Base-by-base conservation (phyloP, 1,140 invertebrate genomes). In the Amyelois transitella region DNA sequence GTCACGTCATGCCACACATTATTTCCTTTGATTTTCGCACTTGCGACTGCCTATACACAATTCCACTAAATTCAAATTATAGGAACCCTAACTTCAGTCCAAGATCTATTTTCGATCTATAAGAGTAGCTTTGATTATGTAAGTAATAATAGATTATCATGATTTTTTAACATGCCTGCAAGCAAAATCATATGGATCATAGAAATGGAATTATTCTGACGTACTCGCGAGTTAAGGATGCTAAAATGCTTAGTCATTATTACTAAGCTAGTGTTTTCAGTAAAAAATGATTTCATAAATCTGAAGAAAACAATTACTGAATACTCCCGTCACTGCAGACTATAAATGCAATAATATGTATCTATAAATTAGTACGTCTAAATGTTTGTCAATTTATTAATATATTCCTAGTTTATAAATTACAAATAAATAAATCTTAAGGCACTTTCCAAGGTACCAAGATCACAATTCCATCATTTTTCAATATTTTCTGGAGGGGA, bases 391-490 rank as follows among this genome's bases (percentile, higher is more conserved):
- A 83, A 73, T 72, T 75, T 70, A 77, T 78, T 81, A 81, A 85
- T 83, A 81, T 66, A 75, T 65, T 68, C 70, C 70, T 85, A 84
- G 72, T 75, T 76, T 85, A 87, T 70, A 76, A 71, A 73, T 86
- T 83, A 84, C 73, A 86, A n/a, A 87, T 84, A 87, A 85, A 87
- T 85, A 87, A 85, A 82, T 85, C 72, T 82, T 84, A 85, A 87
- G 84, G 81, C 84, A 85, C 81, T 72, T 74, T 61, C 74, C 79
- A 75, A 81, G 77, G 75, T 83, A 85, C 80, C 83, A 81, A 77
- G 77, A 86, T 86, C 81, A 86, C 83, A 85, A 82, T 78, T 83
- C 75, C 63, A 83, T 82, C 72, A 76, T 64, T 65, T 69, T 48
- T 48, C 12, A 21, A 48, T 14, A 17, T 12, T 21, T 12, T 18